A percentile compares a stretch with the other conserved stretches of the same genome.
phyloP scores from a whole-genome alignment of 1,140 invertebrate genomes.

The Ericerus pela region DNA sequence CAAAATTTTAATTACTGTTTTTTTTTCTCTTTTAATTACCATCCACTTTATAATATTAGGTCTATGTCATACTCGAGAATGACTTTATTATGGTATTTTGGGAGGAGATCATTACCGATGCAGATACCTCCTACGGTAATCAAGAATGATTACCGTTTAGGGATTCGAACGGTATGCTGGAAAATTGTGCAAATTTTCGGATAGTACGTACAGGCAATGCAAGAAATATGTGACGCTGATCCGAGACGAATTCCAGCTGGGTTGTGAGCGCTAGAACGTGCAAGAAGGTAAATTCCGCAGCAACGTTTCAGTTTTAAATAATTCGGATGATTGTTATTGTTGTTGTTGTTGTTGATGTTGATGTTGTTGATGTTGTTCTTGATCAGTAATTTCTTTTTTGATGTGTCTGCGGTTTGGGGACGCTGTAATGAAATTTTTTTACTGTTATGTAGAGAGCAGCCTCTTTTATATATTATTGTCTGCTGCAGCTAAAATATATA shows the following conservation, averaged over 20 bases:
- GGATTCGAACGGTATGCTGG: neutral
- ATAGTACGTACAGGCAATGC: too few species aligned
- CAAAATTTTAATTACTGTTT: too few species aligned
- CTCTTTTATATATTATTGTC: slow-evolving; percentile 10
- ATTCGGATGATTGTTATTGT: too few species aligned
- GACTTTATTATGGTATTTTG: slow-evolving; percentile 10
- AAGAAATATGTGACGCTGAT: too few species aligned
- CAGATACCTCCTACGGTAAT: slow-evolving; percentile 1
- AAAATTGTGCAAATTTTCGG: too few species aligned
- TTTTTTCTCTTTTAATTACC: neutral
- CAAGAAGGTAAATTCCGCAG: slow-evolving; percentile 8
- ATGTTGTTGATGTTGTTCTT: slow-evolving; percentile 10
- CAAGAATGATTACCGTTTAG: neutral
- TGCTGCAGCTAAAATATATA: slow-evolving; percentile 8
- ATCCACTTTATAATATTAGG: slow-evolving; percentile 7
- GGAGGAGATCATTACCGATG: slow-evolving; percentile 11
- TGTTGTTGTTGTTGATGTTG: too few species aligned
- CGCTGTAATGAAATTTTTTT: neutral
- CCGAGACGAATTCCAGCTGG: neutral
- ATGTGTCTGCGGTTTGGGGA: slow-evolving; percentile 11
- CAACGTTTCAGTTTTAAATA: slow-evolving; percentile 2
- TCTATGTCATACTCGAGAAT: neutral
- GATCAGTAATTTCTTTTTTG: slow-evolving; percentile 9
- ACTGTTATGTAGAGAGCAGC: slow-evolving; percentile 8
- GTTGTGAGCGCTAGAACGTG: neutral